Base-by-base conservation (phyloP, 2,797 vertebrate species). In the Chloroceryle amazona region DNA sequence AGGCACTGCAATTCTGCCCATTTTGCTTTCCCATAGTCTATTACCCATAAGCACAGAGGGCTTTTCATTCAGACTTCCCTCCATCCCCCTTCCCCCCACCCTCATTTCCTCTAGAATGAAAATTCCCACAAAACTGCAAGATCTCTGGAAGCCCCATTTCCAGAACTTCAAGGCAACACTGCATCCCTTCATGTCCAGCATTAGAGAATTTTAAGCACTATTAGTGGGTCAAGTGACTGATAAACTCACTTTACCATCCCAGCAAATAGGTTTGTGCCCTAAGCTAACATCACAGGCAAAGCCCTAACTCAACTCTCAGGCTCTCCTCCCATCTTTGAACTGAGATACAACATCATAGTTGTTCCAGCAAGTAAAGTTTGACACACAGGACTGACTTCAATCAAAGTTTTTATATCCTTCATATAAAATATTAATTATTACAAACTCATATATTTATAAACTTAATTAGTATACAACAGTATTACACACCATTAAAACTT, bases 381-480 rank as follows among this genome's bases (percentile, higher is more conserved):
- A 96, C 86, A 90, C 3, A 20, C 31, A 75, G 67, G 74, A 44
- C 78, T 92, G 66, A 85, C 93, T 96, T 94, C 88, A 93, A 66
- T 94, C 88, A 82, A 31, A 22, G 42, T 73, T 96, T 95, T 91
- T 97, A 89, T 28, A 82, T 75, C 68, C 51, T 67, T 66, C 57
- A 15, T 65, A 74, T 92, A 91, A 94, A 97, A 63, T 61, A 87
- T 80, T 93, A 95, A 95, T 89, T 86, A 96, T 75, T 97, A 93
- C 80, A 96, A 91, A 93, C 61, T 55, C 72, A 73, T 96, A 13
- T 92, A 90, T 96, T 97, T 93, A 90, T 74, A 95, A 95, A 76
- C 26, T 67, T 95, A 97, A 97, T 98, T 96, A 96, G 86, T 80
- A 76, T 94, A 88, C 90, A 92, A 61, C 61, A 75, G 63, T 46